These are phyloP conservation scores for Nudaria mundana DNA, from an alignment of 2,888 invertebrate genomes.

Conservation along the genomic window DNA sequence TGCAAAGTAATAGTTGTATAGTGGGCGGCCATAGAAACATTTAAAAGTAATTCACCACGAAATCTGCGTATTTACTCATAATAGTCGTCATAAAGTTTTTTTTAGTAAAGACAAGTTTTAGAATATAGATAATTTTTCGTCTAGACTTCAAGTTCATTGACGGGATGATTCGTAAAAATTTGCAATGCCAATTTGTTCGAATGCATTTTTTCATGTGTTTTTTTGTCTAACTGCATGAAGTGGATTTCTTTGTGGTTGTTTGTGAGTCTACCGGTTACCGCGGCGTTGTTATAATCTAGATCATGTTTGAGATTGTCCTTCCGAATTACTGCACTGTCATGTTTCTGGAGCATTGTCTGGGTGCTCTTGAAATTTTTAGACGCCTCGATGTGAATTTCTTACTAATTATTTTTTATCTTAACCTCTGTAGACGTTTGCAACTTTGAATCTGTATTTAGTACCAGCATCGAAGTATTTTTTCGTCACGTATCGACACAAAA, in stretches of 20 bases:
- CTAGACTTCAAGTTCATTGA: slow-evolving; percentile 70
- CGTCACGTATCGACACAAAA: slow-evolving; percentile 44
- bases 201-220: slow-evolving; percentile 60
- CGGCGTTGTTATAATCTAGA: slow-evolving; percentile 72
- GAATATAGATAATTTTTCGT: slow-evolving; percentile 46
- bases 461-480: slow-evolving; percentile 48
- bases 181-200: slow-evolving; percentile 47
- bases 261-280: slow-evolving; percentile 66
- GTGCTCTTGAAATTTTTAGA: slow-evolving; percentile 64
- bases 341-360: slow-evolving; percentile 62
- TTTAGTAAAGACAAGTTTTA: slow-evolving; percentile 46
- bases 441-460: slow-evolving; percentile 49
- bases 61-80: slow-evolving; percentile 56
- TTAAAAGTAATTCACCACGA: slow-evolving; percentile 38
- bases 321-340: slow-evolving; percentile 69
- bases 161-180: slow-evolving; percentile 77
- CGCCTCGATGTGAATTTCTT: slow-evolving; percentile 61
- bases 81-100: slow-evolving; percentile 55
- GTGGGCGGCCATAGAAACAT: slow-evolving; percentile 55
- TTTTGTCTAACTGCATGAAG: slow-evolving; percentile 61
- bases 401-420: slow-evolving; percentile 69
- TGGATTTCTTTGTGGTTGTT: slow-evolving; percentile 71
- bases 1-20: slow-evolving; percentile 56
- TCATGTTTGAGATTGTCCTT: slow-evolving; percentile 73
- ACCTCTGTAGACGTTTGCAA: slow-evolving; percentile 35